Evolutionary conservation across 1,140 invertebrate genomes (phyloP), one percentile per base, ranked within the genome.

Genomic region (Trinorchestia longiramus): DNA sequence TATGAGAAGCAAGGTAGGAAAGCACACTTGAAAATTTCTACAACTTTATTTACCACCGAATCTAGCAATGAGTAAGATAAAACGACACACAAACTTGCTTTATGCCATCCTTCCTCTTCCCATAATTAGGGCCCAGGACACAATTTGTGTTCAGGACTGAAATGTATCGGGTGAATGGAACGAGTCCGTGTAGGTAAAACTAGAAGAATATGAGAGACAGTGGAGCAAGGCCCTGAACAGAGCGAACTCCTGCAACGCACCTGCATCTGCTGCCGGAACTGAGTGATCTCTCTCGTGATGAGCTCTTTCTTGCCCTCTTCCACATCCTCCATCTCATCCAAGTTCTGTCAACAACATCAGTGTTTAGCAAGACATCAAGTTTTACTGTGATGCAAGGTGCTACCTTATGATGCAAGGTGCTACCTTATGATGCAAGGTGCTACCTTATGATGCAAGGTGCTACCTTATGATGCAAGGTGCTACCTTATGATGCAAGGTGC

Each of bases 231-330:
- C 36, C 62, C 17, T 19, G 62, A 77, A 17, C 17, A 77, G 62
- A n/a, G n/a, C 17, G 62, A 77, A 77, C 17, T n/a, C 87, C 88
- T 42, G 41, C 41, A 41, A 43, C 97, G 98, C 98, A 99, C 99
- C 98, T 99, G 99, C 98, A 99, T 99, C 96, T 99, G 98, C 98
- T 99, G 99, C 95, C 99, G 98, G 97, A 99, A 99, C 97, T 99
- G 99, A 96, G 99, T 99, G 97, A 99, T 99, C 98, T 99, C 99
- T 97, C 98, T 98, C 97, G 99, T 99, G 96, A 99, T 99, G 96
- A 99, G 98, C 97, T 98, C 97, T 96, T 99, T 98, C 97, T 99
- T 99, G 97, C 99, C 99, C 97, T 99, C 99, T 97, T 99, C 99
- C 96, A 99, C 97, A 97, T 99, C 96, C 57, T 97, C 98, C 11